phyloP scores from a whole-genome alignment of 2,797 vertebrate species.

The Morus bassanus region DNA sequence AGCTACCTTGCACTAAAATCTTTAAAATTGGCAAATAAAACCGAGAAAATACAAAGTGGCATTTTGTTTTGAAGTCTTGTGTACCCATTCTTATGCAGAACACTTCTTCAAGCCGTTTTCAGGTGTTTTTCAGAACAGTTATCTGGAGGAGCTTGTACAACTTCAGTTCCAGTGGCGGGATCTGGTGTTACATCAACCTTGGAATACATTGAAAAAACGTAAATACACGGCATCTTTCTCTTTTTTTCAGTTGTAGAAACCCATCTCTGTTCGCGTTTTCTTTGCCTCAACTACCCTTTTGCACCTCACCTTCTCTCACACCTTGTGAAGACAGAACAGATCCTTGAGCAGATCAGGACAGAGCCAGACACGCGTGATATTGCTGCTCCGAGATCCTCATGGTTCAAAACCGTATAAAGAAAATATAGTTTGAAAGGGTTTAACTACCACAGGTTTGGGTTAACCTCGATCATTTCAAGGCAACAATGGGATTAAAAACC shows the following conservation, averaged over 20 bases:
- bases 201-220: not conserved
- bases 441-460: not conserved
- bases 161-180: not conserved
- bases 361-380: rapidly evolving
- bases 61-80: not conserved
- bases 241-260: not conserved
- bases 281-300: not conserved
- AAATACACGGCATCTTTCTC: not conserved
- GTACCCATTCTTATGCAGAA: not conserved
- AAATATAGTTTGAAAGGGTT: constrained; percentile 18
- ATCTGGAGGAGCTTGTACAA: not conserved
- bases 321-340: not conserved
- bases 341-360: not conserved
- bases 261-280: not conserved
- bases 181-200: not conserved
- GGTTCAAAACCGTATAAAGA: not conserved
- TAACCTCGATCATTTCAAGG: not conserved
- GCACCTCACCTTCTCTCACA: not conserved
- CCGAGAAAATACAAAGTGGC: not conserved
- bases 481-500: constrained; percentile 18
- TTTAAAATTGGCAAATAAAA: not conserved
- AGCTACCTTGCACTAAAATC: not conserved
- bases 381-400: not conserved
- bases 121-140: not conserved
- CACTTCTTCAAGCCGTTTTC: not conserved